Conservation (phyloP, 2,888 invertebrate species). For the Danaus chrysippus region DNA sequence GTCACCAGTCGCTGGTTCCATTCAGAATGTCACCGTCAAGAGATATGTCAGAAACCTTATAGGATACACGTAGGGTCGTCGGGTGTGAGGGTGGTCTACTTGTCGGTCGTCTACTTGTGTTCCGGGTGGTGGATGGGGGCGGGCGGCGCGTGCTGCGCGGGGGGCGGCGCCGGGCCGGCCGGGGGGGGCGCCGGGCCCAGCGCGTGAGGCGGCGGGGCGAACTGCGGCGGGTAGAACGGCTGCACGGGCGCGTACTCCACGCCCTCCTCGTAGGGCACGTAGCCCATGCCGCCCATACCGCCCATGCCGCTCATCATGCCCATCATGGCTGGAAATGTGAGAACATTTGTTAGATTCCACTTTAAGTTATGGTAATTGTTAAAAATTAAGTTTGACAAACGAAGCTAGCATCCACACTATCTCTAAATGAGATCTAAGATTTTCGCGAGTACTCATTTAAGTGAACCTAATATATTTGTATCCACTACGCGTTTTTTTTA, state of each 20-base stretch:
- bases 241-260: slow-evolving; percentile 53
- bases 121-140: slow-evolving; percentile 34
- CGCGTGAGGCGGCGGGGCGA: slow-evolving; percentile 28
- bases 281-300: slow-evolving; percentile 67
- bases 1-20: too few relatives aligned
- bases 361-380: background rate
- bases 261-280: slow-evolving; percentile 63
- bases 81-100: background rate
- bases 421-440: too few relatives aligned
- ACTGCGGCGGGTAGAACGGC: slow-evolving; percentile 37
- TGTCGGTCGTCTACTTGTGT: slow-evolving; percentile 46
- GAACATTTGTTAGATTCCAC: background rate
- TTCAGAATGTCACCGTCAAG: background rate
- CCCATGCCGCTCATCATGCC: slow-evolving; percentile 70
- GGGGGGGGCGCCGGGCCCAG: slow-evolving; percentile 15
- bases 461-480: too few relatives aligned
- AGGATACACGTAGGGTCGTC: background rate
- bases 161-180: slow-evolving; percentile 12
- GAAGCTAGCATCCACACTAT: too few relatives aligned
- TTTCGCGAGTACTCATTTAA: too few relatives aligned
- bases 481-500: too few relatives aligned
- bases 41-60: slow-evolving; percentile 7
- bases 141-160: slow-evolving; percentile 9
- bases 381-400: too few relatives aligned
- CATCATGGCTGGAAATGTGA: slow-evolving; percentile 55